Base-by-base conservation (phyloP, 2,888 invertebrate species). In the Malthinus flaveolus region DNA sequence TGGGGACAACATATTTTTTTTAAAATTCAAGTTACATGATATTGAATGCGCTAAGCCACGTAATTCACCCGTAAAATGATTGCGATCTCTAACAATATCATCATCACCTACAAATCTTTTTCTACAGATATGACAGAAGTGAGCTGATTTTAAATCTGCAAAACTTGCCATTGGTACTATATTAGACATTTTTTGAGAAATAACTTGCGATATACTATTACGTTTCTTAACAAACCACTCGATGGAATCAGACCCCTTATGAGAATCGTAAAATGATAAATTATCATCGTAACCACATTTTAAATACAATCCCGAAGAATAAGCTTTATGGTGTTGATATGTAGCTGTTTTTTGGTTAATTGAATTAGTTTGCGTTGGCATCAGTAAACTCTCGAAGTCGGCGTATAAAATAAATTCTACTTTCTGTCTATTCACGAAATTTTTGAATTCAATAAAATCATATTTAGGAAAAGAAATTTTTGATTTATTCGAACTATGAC, bases 41-140 rank as follows among this genome's bases (percentile, higher is more conserved):
- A 51, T 49, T n/a, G n/a, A n/a, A 56, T 70, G 67, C 1, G 68
- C 67, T 7, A 67, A 51, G 44, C 63, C 63, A 1, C 62, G 50
- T n/a, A 5, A 34, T 34, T 34, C 3, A 4, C 34, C 34, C 3
- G 34, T 34, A n/a, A 34, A n/a, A 5, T 34, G 34, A 6, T 8
- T 34, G 7, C 10, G 34, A 34, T 34, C 34, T 2, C 34, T 9
- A 9, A 34, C 34, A n/a, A n/a, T 34, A 34, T 34, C 10, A 34
- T 34, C 10, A 34, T 34, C 10, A 6, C 3, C 3, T n/a, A n/a
- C n/a, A 34, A 34, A 34, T 8, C n/a, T 9, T 34, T 34, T 34
- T n/a, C 10, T 34, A 8, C 34, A 34, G 34, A 34, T 34, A 6
- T 34, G 34, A 10, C 34, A 34, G 9, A 34, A 2, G 34, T 3